phyloP scores from a whole-genome alignment of 2,888 invertebrate species.

The Volucella inflata region DNA sequence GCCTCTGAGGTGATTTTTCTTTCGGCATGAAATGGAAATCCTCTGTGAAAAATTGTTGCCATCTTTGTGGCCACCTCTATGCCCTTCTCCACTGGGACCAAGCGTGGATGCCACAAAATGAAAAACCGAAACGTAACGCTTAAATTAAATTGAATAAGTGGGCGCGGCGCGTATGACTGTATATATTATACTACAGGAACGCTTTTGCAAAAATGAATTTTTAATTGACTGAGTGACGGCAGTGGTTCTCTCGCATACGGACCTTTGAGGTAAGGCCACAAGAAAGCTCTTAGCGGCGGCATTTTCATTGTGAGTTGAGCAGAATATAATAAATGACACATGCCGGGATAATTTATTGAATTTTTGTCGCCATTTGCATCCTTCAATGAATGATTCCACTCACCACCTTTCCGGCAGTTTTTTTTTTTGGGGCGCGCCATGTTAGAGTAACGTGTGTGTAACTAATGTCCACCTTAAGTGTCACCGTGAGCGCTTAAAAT shows the following conservation, averaged over 20 bases:
- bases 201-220: constrained; percentile 55
- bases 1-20: constrained; percentile 68
- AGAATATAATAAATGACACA: constrained; percentile 22
- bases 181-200: constrained; percentile 10
- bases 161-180: constrained; percentile 4
- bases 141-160: constrained; percentile 65
- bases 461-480: constrained; percentile 47
- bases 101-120: not conserved
- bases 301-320: too few species aligned
- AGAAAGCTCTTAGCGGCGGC: constrained; percentile 7
- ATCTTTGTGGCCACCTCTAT: constrained; percentile 34
- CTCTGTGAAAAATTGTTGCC: constrained; percentile 58
- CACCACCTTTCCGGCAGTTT: not conserved
- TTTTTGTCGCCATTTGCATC: constrained; percentile 22
- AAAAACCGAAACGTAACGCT: constrained; percentile 14
- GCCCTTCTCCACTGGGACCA: not conserved
- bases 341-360: constrained; percentile 53
- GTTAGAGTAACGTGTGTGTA: constrained; percentile 12
- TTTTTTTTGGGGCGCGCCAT: not conserved
- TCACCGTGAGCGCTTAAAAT: constrained; percentile 13
- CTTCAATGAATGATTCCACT: not conserved
- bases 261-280: not conserved
- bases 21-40: constrained; percentile 57
- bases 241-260: constrained; percentile 8
- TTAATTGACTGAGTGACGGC: constrained; percentile 56